Base-by-base conservation (phyloP, 2,888 invertebrate genomes). In the Dryobota labecula region DNA sequence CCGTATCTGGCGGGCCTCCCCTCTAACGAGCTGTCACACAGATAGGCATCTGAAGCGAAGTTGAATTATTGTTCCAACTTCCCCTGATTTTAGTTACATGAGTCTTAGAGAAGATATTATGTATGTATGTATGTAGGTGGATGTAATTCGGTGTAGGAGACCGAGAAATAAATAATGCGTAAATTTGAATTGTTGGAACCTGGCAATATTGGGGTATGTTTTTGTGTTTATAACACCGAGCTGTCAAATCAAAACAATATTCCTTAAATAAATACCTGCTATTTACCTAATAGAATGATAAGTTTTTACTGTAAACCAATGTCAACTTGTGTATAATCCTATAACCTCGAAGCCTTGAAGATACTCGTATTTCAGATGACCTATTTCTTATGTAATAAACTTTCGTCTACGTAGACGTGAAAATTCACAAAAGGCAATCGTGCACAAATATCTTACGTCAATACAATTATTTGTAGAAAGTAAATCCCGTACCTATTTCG, bases 21-120 rank as follows among this genome's bases (percentile, higher is more conserved):
- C 73, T 61, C 76, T 89, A 88, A 88, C 88, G 85, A 89, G 84
- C 81, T 86, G 88, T 82, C 88, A 81, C 72, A 38, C 47, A 70
- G 85, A 84, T 84, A 84, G 36, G 63, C 66, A 84, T 84, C 82
- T 70, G 76, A 79, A 70, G 73, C 80, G 58, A 84, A 80, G 76
- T 82, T 84, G 84, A 86, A 76, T 86, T 86, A 86, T 86, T 86
- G 81, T 84, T 62, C 64, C 57, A 75, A 82, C 63, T 80, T 76
- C 58, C 67, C 38, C 66, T 57, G 69, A 73, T 75, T 80, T 83
- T 73, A 80, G 78, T 79, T 79, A 36, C 47, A 64, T 64, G 68
- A 76, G 75, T 75, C 62, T 79, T 78, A 63, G 49, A 49, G 54
- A 9, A 43, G 57, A 51, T 65, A 63, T 66, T 69, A 76, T 51